Percentiles rank a stretch among this genome's conserved stretches.
Conservation (phyloP, 2,797 vertebrate species). For the Sarcophilus harrisii region DNA sequence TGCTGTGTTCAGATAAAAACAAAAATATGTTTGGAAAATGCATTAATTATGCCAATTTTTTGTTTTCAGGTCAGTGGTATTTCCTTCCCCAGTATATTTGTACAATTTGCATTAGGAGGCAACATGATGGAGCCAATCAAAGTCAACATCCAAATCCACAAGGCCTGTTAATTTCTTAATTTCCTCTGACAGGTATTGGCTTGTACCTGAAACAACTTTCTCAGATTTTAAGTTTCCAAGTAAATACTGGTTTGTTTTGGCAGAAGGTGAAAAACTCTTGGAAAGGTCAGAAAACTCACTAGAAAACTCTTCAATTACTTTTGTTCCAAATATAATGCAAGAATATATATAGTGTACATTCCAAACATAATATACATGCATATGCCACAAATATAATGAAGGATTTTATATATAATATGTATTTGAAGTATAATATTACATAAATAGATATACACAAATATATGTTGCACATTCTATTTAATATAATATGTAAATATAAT, state of each 20-base stretch:
- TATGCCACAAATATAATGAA: not conserved
- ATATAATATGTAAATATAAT: not conserved
- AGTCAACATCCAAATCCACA: not conserved
- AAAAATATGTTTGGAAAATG: not conserved
- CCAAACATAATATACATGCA: not conserved
- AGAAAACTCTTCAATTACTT: not conserved
- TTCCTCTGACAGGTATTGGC: not conserved
- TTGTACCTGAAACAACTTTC: not conserved
- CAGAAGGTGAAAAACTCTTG: not conserved
- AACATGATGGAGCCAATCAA: not conserved
- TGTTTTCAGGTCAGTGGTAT: not conserved
- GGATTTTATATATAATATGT: not conserved
- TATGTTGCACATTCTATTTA: not conserved
- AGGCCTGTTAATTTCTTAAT: not conserved
- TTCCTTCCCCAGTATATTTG: not conserved
- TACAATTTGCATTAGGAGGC: not conserved
- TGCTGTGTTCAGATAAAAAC: conserved; percentile 9
- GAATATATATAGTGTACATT: not conserved
- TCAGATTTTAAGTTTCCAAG: not conserved
- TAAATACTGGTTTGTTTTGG: not conserved
- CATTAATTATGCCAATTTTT: conserved; percentile 19
- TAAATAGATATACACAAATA: not conserved
- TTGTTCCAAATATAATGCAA: not conserved
- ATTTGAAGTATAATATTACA: not conserved
- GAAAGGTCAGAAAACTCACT: not conserved